Evolutionary conservation across 2,113 vertebrate species (phyloP).

Genomic region (Tricholaema leucomelas): DNA sequence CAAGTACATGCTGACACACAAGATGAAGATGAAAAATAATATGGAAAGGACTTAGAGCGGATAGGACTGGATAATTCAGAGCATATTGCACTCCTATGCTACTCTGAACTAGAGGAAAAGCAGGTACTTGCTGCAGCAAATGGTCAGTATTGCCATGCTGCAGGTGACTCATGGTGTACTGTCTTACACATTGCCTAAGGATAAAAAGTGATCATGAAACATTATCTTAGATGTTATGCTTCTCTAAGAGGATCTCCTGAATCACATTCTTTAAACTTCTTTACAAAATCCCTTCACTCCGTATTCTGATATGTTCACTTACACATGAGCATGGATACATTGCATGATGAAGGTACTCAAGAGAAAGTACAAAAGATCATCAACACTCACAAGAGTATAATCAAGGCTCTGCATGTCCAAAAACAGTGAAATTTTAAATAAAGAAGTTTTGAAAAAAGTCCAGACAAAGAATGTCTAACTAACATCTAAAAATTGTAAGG

Average conservation of each 20-base stretch:
- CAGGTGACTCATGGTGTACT: neutral
- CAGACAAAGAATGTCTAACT: neutral
- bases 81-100: neutral
- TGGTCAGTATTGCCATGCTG: neutral
- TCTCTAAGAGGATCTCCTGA: neutral
- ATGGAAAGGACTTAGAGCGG: neutral
- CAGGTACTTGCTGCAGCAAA: neutral
- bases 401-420: neutral
- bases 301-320: neutral
- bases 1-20: neutral
- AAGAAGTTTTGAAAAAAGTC: neutral
- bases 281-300: neutral
- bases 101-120: neutral
- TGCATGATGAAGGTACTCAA: accelerated
- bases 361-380: neutral
- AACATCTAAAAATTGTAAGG: too few relatives aligned
- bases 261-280: neutral
- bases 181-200: neutral
- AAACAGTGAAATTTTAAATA: neutral
- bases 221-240: neutral
- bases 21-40: neutral
- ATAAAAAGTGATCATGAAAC: neutral
- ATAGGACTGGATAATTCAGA: neutral
- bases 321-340: neutral
- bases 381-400: neutral